phyloP scores from a whole-genome alignment of 2,113 vertebrate species.

The Podiceps cristatus region DNA sequence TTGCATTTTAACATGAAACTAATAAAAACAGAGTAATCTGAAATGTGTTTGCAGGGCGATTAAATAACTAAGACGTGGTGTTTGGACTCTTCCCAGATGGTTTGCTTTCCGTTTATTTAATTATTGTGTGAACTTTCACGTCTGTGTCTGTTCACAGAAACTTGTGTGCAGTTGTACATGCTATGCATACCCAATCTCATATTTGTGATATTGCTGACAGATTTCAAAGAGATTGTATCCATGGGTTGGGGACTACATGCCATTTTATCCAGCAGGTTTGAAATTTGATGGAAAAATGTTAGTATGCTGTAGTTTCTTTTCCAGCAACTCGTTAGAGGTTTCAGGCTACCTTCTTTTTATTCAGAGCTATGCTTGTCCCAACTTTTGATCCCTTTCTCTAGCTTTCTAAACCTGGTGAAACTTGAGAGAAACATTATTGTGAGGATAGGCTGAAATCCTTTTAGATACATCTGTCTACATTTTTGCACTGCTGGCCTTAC shows the following conservation, averaged over 20 bases:
- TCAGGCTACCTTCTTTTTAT: background rate
- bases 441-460: background rate
- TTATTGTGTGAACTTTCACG: constrained; percentile 28
- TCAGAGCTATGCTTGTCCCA: background rate
- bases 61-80: constrained; percentile 3
- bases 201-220: background rate
- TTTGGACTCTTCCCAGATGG: constrained; percentile 55
- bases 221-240: background rate
- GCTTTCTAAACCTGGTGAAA: background rate
- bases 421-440: background rate
- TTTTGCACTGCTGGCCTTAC: background rate
- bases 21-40: constrained; percentile 46
- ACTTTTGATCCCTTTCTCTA: background rate
- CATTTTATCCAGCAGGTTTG: background rate
- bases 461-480: background rate
- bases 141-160: background rate
- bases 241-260: fast-evolving
- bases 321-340: background rate
- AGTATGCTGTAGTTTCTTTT: background rate
- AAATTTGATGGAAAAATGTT: background rate
- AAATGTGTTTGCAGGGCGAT: constrained; percentile 60
- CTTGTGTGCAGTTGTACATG: background rate
- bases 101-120: constrained; percentile 24
- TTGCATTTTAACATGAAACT: constrained; percentile 45
- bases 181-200: background rate